Percentiles rank a stretch among this genome's conserved stretches.
Conservation (phyloP, 2,113 vertebrate genomes). For the Pithys albifrons region DNA sequence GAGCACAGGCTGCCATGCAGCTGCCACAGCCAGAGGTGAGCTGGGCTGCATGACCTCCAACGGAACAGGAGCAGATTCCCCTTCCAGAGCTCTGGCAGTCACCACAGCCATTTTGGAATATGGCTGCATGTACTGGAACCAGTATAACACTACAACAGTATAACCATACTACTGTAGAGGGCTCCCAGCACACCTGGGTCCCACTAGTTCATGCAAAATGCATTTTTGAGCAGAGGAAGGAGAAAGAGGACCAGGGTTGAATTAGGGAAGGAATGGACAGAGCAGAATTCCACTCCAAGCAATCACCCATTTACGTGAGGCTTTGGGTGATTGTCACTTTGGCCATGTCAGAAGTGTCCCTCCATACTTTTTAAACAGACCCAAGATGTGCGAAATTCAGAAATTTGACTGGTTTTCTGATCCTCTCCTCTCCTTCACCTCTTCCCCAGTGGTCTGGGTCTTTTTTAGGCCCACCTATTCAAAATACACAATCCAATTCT, state of each 20-base stretch:
- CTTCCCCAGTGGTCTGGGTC: not conserved
- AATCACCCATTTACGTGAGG: not conserved
- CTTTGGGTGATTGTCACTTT: not conserved
- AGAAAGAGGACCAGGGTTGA: not conserved
- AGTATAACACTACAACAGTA: not conserved
- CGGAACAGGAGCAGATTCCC: not conserved
- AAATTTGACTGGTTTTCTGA: fast-evolving
- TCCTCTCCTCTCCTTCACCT: not conserved
- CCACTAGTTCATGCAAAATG: not conserved
- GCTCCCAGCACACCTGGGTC: not conserved
- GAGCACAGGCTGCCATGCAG: not conserved
- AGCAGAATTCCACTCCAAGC: not conserved
- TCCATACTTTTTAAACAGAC: not conserved
- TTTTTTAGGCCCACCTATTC: not conserved
- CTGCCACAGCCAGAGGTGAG: not conserved
- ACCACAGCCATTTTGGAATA: not conserved
- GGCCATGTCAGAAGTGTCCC: not conserved
- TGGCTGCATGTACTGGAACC: not conserved
- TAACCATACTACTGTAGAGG: not conserved
- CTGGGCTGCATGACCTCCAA: fast-evolving
- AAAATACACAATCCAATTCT: not conserved
- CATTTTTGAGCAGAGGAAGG: not conserved
- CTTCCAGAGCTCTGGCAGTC: not conserved
- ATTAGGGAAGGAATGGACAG: not conserved
- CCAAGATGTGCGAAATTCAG: not conserved